Base-by-base conservation (phyloP, 2,797 vertebrate genomes). In the Cynopterus sphinx region DNA sequence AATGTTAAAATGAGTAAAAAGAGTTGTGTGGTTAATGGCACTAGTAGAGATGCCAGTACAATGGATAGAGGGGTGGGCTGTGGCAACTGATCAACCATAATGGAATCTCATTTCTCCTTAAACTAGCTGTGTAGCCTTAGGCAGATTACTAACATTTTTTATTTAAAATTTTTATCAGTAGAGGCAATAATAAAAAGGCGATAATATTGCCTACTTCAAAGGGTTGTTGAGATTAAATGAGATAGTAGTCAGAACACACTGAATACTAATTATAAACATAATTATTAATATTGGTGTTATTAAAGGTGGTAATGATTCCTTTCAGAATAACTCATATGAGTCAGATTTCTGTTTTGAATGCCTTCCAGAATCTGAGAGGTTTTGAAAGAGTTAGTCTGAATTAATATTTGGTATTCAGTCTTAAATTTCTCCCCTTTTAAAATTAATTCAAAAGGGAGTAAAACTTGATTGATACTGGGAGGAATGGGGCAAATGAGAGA, bases 1-100 rank as follows among this genome's bases (percentile, higher is more conserved):
- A 81, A 79, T 85, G 87, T 81, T 94, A 68, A 95, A 95, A 94
- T 81, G 79, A 75, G 74, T 95, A 12, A 63, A 95, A 95, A 74
- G 73, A 49, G 39, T 88, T 57, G 43, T 84, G 36, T 53, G 51
- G 36, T 71, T 95, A 43, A 90, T 78, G 94, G 94, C 67, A 39
- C 31, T 9, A 67, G 68, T 43, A 24, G 88, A 87, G 65, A 31
- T 36, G n/a, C 73, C 81, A 19, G 71, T 15, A 15, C 46, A 41
- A 57, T 63, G 61, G 71, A 46, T 15, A 1, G 67, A 67, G 33
- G 46, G 26, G 59, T 59, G 49, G 41, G 15, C 26, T 83, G 24
- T 49, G 79, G 92, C 22, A 36, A 0, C 28, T 16, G 46, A 67
- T 36, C 26, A 5, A 17, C 33, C 19, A 19, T 12, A 28, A 13